phyloP scores from a whole-genome alignment of 2,888 invertebrate genomes.

The Antheraea yamamai region DNA sequence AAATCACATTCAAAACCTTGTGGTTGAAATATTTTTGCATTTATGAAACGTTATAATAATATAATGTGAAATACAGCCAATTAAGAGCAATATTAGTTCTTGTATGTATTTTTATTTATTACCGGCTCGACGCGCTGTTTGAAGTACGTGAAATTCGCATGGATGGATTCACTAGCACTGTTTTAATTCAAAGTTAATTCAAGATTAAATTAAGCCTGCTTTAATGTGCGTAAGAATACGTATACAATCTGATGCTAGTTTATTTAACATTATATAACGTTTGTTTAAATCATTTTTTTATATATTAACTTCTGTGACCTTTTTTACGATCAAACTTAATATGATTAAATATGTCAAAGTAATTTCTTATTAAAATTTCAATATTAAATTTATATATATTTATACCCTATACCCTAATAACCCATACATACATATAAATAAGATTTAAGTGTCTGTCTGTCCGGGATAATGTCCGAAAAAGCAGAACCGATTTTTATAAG shows the following conservation, averaged over 20 bases:
- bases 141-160: slow-evolving; percentile 4
- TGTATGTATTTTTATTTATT: slow-evolving; percentile 9
- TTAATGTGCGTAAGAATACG: neutral
- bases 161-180: neutral
- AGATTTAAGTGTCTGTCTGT: no score
- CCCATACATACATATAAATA: no score
- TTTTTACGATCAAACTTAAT: no score
- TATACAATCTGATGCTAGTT: neutral
- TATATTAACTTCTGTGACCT: no score
- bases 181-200: neutral
- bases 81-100: slow-evolving; percentile 2
- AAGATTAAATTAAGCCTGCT: neutral
- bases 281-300: neutral
- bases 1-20: neutral
- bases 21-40: neutral
- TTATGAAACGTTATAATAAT: neutral
- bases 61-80: neutral
- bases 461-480: no score
- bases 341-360: no score
- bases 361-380: no score
- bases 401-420: no score
- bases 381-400: no score
- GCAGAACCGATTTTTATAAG: no score
- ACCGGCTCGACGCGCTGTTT: neutral
- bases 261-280: neutral